A percentile compares a stretch with the other conserved stretches of the same genome.
phyloP scores from a whole-genome alignment of 1,140 invertebrate species.

The Hyles vespertilio region DNA sequence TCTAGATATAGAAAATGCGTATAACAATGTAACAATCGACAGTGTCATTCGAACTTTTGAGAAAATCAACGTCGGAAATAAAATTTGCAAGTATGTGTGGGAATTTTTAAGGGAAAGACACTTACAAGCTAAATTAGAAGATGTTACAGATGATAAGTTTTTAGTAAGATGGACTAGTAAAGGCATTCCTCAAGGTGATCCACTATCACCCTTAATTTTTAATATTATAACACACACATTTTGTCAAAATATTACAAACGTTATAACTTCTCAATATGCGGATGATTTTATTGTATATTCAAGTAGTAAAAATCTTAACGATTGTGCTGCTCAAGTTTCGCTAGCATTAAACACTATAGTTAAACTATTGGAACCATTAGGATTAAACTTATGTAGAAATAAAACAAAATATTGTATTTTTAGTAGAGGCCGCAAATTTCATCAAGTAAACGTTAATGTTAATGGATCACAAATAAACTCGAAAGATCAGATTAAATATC shows the following conservation, averaged over 20 bases:
- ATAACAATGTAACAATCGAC: constrained; percentile 7
- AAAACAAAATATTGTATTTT: constrained; percentile 21
- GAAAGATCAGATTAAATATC: no score
- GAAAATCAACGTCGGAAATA: constrained; percentile 9
- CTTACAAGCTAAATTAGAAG: background rate
- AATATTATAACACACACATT: no score
- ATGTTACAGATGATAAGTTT: background rate
- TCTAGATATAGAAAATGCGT: constrained; percentile 9
- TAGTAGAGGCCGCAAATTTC: no score
- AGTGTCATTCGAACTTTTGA: constrained; percentile 2
- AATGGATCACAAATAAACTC: no score
- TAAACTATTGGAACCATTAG: background rate
- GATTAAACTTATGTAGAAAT: constrained; percentile 19
- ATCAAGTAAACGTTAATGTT: no score
- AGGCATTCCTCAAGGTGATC: constrained; percentile 1
- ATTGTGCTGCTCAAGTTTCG: no score
- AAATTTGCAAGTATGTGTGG: constrained; percentile 17
- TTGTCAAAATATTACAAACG: no score
- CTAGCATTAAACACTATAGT: background rate
- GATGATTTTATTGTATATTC: no score
- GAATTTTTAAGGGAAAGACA: background rate
- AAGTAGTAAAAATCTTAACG: no score
- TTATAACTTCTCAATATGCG: no score
- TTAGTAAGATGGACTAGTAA: no score
- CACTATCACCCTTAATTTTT: no score